Conservation (phyloP, 2,888 invertebrate species). For the Junonia oenone region DNA sequence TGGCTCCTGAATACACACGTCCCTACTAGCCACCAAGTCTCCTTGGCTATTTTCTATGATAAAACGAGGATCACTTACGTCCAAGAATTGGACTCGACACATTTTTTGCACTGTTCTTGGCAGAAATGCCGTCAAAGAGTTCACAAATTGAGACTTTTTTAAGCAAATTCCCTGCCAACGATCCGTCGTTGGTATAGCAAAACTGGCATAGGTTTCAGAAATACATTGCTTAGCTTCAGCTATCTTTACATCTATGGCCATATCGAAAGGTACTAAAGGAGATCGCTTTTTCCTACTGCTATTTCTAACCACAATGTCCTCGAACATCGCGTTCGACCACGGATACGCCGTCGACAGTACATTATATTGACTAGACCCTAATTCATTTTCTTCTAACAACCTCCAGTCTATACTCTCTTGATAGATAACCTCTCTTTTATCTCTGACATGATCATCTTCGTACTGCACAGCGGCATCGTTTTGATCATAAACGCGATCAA, state of each 20-base stretch:
- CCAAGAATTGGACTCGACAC: conserved; percentile 87
- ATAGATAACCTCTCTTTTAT: conserved; percentile 56
- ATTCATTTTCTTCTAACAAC: conserved; percentile 64
- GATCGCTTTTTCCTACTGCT: conserved; percentile 75
- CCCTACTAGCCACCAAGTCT: conserved; percentile 88
- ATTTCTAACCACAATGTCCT: conserved; percentile 73
- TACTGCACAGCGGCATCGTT: conserved; percentile 66
- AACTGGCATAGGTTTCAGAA: conserved; percentile 91
- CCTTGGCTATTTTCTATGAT: conserved; percentile 87
- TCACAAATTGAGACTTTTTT: conserved; percentile 88
- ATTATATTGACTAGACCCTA: conserved; percentile 70
- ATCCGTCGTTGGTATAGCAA: conserved; percentile 90
- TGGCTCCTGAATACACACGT: conserved; percentile 89
- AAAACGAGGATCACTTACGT: conserved; percentile 88
- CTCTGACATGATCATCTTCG: conserved; percentile 61
- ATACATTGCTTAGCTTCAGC: conserved; percentile 91
- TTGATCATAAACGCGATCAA: conserved; percentile 78
- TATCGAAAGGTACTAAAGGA: conserved; percentile 71
- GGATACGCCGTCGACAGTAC: conserved; percentile 74
- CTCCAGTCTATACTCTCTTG: conserved; percentile 68
- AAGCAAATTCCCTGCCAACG: conserved; percentile 90
- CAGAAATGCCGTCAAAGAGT: conserved; percentile 87
- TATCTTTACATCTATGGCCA: conserved; percentile 82
- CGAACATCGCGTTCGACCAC: conserved; percentile 74
- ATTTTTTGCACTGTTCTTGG: conserved; percentile 85